These are phyloP conservation scores for Proterorhinus semilunaris DNA, from an alignment of 2,113 vertebrate species.

Conservation along the genomic window DNA sequence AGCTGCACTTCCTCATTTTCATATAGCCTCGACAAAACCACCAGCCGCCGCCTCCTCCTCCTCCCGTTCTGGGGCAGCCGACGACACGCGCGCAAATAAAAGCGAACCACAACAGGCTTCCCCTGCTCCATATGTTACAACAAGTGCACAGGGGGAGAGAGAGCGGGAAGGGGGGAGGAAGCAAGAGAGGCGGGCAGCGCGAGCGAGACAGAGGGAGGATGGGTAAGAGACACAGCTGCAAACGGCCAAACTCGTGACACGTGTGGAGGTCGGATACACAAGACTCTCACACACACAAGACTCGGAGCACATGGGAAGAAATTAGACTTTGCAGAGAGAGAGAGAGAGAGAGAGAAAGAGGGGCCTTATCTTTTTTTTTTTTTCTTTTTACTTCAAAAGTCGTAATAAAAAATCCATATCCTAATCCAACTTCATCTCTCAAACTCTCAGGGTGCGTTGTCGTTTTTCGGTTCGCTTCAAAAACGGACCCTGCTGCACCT, in stretches of 20 bases:
- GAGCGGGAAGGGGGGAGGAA: neutral
- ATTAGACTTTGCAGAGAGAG: neutral
- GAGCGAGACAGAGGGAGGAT: neutral
- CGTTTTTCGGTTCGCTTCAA: too few species aligned
- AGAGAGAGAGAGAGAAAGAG: neutral
- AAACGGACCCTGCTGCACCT: too few species aligned
- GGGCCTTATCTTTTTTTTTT: neutral
- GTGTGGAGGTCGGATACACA: slow-evolving; percentile 4
- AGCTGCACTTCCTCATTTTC: slow-evolving; percentile 41
- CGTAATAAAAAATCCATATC: too few species aligned
- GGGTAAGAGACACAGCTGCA: neutral
- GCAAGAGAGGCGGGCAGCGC: neutral
- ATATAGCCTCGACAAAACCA: slow-evolving; percentile 18
- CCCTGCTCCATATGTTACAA: slow-evolving; percentile 19
- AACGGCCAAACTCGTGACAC: slow-evolving; percentile 7
- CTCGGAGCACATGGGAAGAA: neutral
- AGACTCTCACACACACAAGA: neutral
- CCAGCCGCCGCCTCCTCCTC: neutral
- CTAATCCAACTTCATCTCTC: too few species aligned
- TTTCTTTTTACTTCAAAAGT: too few species aligned
- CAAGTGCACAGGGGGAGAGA: neutral
- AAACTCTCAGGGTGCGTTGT: too few species aligned
- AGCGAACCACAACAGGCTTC: slow-evolving; percentile 18
- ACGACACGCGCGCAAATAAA: neutral
- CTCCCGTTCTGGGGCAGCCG: slow-evolving; percentile 1